A percentile compares a stretch with the other conserved stretches of the same genome.
These are phyloP conservation scores for Probosciger aterrimus DNA, from an alignment of 2,113 vertebrate species.

Conservation along the genomic window DNA sequence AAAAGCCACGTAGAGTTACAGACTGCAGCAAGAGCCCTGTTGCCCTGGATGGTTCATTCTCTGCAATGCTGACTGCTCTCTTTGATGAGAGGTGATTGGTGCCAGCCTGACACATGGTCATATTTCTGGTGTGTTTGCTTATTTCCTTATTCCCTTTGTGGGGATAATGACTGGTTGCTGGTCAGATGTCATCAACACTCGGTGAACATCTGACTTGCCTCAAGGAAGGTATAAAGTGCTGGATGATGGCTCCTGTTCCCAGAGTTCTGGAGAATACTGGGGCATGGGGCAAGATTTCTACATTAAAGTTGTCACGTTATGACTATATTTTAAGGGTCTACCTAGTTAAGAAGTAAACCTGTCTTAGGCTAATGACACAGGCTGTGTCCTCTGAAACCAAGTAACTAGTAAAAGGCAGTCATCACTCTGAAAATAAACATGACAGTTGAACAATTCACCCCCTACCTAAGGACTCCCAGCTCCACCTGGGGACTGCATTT, in stretches of 20 bases:
- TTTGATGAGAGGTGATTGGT: not conserved
- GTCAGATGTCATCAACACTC: not conserved
- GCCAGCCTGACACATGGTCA: not conserved
- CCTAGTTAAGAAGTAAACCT: not conserved
- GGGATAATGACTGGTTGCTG: not conserved
- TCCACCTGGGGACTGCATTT: not conserved
- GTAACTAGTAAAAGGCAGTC: not conserved
- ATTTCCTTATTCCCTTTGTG: not conserved
- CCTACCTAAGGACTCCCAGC: not conserved
- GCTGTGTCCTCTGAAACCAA: not conserved
- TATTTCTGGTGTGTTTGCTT: not conserved
- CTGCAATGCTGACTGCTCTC: not conserved
- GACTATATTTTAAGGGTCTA: not conserved
- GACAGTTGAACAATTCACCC: not conserved
- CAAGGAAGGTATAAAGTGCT: not conserved
- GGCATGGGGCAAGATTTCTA: fast-evolving
- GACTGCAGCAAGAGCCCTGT: not conserved
- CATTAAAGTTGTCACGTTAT: not conserved
- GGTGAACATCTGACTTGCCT: not conserved
- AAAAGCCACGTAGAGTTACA: not conserved
- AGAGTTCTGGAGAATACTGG: not conserved
- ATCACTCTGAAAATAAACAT: not conserved
- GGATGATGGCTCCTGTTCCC: not conserved
- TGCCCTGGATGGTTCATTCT: not conserved
- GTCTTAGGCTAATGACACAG: not conserved